phyloP scores from a whole-genome alignment of 37 sponge, comb jelly and placozoan species.

The Spongilla lacustris region DNA sequence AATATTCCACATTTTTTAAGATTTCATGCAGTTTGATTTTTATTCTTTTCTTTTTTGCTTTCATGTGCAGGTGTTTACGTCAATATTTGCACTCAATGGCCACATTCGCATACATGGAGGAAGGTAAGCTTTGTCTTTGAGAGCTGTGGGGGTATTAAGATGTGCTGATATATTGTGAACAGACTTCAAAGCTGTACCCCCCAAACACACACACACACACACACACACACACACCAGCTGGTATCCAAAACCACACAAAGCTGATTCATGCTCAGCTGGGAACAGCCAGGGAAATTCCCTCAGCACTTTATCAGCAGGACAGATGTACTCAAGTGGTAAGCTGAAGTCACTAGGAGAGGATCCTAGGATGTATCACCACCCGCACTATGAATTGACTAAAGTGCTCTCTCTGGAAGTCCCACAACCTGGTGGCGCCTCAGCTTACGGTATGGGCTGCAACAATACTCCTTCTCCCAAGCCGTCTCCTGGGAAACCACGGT shows the following conservation, averaged over 20 bases:
- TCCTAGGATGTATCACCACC: background rate
- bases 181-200: background rate
- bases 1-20: too few relatives aligned
- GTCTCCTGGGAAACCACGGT: conserved; percentile 43
- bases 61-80: conserved; percentile 54
- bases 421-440: conserved; percentile 34
- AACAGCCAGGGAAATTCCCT: too few relatives aligned
- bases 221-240: too few relatives aligned
- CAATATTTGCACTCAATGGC: conserved; percentile 83
- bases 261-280: too few relatives aligned
- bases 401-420: conserved; percentile 57
- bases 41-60: too few relatives aligned
- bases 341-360: too few relatives aligned
- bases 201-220: too few relatives aligned
- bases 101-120: conserved; percentile 87
- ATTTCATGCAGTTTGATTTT: background rate
- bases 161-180: too few relatives aligned
- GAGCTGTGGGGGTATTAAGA: too few relatives aligned
- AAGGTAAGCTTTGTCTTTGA: conserved; percentile 52
- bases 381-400: conserved; percentile 50
- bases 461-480: conserved; percentile 68
- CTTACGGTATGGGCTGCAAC: conserved; percentile 16
- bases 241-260: too few relatives aligned
- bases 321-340: too few relatives aligned
- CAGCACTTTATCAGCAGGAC: too few relatives aligned